A percentile compares a stretch with the other conserved stretches of the same genome.
Evolutionary conservation across 2,888 invertebrate species (phyloP).

Genomic region (Andrena camellia): DNA sequence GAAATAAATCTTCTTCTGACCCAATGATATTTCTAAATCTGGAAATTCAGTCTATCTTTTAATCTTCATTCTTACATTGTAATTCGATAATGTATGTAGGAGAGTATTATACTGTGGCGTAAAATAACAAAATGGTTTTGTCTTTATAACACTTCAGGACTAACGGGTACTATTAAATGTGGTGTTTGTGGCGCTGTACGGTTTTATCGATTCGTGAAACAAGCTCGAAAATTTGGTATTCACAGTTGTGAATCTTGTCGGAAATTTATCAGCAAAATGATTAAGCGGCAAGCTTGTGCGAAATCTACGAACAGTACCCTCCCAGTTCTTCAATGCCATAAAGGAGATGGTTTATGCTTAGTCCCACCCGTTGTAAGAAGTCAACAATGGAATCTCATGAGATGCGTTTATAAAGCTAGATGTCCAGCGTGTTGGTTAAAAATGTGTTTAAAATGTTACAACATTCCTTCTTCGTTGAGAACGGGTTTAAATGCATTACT

Average conservation of each 20-base stretch:
- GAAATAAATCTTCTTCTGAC: background rate
- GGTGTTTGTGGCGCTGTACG: conserved; percentile 93
- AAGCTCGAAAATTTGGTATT: conserved; percentile 93
- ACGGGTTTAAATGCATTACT: conserved; percentile 90
- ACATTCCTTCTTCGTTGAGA: conserved; percentile 90
- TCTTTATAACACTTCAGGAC: conserved; percentile 82
- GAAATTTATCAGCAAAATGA: conserved; percentile 94
- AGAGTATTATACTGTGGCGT: background rate
- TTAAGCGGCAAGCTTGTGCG: conserved; percentile 89
- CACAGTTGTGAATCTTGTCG: conserved; percentile 94
- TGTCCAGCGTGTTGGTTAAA: conserved; percentile 96
- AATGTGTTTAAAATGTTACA: conserved; percentile 92
- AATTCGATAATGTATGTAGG: background rate
- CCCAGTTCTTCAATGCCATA: conserved; percentile 88
- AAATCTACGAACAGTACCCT: conserved; percentile 86
- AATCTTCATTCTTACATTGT: background rate
- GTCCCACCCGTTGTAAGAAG: conserved; percentile 90
- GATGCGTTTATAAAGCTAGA: conserved; percentile 90
- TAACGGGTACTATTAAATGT: conserved; percentile 90
- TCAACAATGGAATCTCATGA: conserved; percentile 89
- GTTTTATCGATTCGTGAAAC: conserved; percentile 91
- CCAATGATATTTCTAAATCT: background rate
- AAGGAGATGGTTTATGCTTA: conserved; percentile 90
- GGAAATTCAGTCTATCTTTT: background rate
- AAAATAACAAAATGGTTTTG: conserved; percentile 6